Evolutionary conservation across 2,888 invertebrate species (phyloP).

Genomic region (Himalopsyche japonica): DNA sequence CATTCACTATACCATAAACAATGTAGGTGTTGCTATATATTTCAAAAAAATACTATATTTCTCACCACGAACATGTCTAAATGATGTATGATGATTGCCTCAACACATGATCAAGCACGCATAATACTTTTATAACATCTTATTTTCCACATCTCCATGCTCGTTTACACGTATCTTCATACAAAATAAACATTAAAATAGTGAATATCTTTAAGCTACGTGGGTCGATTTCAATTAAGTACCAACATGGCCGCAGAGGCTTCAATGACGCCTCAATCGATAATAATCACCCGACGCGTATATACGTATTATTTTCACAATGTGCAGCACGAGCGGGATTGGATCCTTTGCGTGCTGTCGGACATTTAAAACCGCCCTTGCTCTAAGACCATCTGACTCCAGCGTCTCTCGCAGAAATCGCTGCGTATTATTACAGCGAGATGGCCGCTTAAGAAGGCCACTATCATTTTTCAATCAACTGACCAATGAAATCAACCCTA

Average conservation of each 20-base stretch:
- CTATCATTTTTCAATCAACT: background rate
- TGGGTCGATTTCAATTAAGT: background rate
- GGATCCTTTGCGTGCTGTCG: background rate
- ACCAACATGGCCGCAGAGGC: background rate
- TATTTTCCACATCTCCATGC: background rate
- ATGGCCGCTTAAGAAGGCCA: background rate
- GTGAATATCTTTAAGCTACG: background rate
- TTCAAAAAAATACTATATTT: background rate
- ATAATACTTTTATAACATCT: background rate
- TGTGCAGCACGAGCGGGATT: background rate
- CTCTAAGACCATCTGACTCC: background rate
- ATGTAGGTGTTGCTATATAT: background rate
- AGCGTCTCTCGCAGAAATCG: background rate
- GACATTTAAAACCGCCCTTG: background rate
- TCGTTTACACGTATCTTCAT: background rate
- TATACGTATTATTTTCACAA: background rate
- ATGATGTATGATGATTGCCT: background rate
- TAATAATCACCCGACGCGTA: background rate
- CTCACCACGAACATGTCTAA: background rate
- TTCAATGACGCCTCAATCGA: background rate
- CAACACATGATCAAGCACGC: background rate
- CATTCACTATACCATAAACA: too few species aligned
- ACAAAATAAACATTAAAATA: background rate
- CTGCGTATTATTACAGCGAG: background rate
- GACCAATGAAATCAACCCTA: too few species aligned